phyloP scores from a whole-genome alignment of 2,888 invertebrate genomes.

The Acrocyrtus sp. region DNA sequence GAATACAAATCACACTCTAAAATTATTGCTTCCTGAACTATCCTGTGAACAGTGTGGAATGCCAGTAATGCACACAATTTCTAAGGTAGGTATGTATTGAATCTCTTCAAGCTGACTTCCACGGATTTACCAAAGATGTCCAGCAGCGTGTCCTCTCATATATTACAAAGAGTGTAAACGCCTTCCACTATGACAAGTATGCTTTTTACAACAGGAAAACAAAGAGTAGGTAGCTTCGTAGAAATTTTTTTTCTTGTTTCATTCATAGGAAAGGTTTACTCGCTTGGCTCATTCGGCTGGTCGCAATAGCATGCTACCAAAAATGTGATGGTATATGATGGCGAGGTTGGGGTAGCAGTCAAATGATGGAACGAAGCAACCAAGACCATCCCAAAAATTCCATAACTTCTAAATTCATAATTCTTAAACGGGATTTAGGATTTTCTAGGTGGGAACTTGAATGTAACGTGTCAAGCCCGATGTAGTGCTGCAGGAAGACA shows the following conservation, averaged over 20 bases:
- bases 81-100: constrained; percentile 2
- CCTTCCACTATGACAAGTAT: constrained; percentile 35
- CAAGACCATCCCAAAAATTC: constrained; percentile 42
- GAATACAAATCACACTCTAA: too few species aligned
- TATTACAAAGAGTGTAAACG: constrained; percentile 23
- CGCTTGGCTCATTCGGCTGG: too few species aligned
- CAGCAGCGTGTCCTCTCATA: constrained; percentile 33
- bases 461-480: too few species aligned
- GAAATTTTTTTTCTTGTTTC: constrained; percentile 9
- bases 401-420: constrained; percentile 32
- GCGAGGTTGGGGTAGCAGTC: not conserved
- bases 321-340: constrained; percentile 1
- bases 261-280: constrained; percentile 27
- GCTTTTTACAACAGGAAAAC: constrained; percentile 24
- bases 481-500: too few species aligned
- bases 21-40: too few species aligned
- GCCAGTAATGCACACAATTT: constrained; percentile 1
- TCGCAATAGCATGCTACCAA: too few species aligned
- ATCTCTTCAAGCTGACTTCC: constrained; percentile 8
- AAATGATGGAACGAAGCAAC: too few species aligned
- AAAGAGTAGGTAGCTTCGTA: constrained; percentile 13
- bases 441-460: constrained; percentile 16
- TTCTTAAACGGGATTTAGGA: constrained; percentile 38
- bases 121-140: constrained; percentile 19
- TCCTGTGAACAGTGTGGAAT: constrained; percentile 16